phyloP scores from a whole-genome alignment of 2,888 invertebrate genomes.

The Antitype chi region DNA sequence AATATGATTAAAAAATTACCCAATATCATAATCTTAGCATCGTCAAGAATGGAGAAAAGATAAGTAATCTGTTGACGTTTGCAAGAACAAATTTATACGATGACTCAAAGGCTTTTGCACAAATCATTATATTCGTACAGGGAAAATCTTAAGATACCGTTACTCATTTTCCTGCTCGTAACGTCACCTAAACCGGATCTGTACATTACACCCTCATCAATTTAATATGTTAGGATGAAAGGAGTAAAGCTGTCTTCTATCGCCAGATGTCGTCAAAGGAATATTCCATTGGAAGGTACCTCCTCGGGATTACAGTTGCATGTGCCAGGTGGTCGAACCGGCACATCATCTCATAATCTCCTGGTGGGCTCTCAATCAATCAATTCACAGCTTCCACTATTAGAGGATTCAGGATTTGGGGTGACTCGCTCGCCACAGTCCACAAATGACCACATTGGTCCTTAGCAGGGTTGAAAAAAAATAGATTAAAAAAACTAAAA shows the following conservation, averaged over 20 bases:
- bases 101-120: slow-evolving; percentile 32
- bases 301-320: no score
- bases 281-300: no score
- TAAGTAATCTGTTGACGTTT: slow-evolving; percentile 28
- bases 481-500: no score
- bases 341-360: no score
- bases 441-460: no score
- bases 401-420: no score
- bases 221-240: slow-evolving; percentile 1
- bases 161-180: slow-evolving; percentile 24
- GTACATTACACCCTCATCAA: background rate
- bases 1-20: slow-evolving; percentile 32
- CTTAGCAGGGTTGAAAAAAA: no score
- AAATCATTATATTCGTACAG: slow-evolving; percentile 13
- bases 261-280: slow-evolving; percentile 4
- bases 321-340: no score
- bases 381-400: no score
- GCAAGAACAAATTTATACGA: slow-evolving; percentile 25
- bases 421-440: no score
- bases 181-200: slow-evolving; percentile 4
- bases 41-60: slow-evolving; percentile 18
- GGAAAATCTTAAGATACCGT: slow-evolving; percentile 30
- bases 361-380: no score
- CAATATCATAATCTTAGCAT: slow-evolving; percentile 7
- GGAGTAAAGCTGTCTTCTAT: slow-evolving; percentile 11